These are phyloP conservation scores for Biston stratarius DNA, from an alignment of 2,888 invertebrate species.

Conservation along the genomic window DNA sequence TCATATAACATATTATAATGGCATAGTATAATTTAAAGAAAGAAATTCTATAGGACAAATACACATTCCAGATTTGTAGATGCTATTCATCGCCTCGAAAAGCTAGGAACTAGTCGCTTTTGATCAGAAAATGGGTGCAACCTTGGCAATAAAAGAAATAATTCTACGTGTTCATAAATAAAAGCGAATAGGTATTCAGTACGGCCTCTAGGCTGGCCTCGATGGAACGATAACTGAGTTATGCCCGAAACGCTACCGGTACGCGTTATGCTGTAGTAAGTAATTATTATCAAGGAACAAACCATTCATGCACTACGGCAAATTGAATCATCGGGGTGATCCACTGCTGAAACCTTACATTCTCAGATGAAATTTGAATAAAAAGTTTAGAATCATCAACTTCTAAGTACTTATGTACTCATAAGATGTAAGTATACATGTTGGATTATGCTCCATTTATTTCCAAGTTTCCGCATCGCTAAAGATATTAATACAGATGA, in stretches of 20 bases:
- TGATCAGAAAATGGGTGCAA: slow-evolving; percentile 17
- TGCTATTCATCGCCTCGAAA: background rate
- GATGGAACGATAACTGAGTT: slow-evolving; percentile 36
- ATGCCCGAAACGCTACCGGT: slow-evolving; percentile 29
- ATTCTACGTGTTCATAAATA: slow-evolving; percentile 13
- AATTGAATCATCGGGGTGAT: background rate
- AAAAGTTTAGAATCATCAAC: too few species aligned
- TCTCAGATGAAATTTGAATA: background rate
- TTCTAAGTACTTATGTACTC: too few species aligned
- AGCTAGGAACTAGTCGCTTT: slow-evolving; percentile 4
- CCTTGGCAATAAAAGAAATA: slow-evolving; percentile 31
- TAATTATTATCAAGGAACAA: background rate
- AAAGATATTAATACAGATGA: slow-evolving; percentile 22
- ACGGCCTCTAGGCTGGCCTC: slow-evolving; percentile 39
- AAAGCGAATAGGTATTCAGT: slow-evolving; percentile 26
- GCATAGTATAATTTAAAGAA: too few species aligned
- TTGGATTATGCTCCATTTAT: slow-evolving; percentile 8
- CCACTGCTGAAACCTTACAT: background rate
- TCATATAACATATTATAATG: too few species aligned
- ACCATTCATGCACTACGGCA: background rate
- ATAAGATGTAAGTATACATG: too few species aligned
- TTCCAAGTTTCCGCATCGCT: slow-evolving; percentile 10
- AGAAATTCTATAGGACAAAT: too few species aligned
- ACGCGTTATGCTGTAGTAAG: slow-evolving; percentile 18
- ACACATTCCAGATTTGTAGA: too few species aligned